Evolutionary conservation across 1,140 invertebrate species (phyloP).

Genomic region (Megathymus violae): DNA sequence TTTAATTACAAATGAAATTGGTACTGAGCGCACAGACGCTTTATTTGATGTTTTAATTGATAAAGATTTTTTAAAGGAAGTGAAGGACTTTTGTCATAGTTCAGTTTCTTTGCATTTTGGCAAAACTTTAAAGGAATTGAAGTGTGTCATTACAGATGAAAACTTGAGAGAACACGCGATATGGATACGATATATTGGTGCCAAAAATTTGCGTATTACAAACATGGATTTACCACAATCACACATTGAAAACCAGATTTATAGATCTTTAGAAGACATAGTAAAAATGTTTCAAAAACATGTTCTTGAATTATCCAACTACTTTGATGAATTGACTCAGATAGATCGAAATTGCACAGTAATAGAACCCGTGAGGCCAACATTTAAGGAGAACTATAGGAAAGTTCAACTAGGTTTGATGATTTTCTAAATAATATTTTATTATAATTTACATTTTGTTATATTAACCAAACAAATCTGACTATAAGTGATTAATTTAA

Average conservation of each 20-base stretch:
- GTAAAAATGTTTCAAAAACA: constrained; percentile 48
- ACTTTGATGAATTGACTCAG: constrained; percentile 61
- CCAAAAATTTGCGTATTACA: constrained; percentile 51
- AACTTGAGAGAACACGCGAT: constrained; percentile 52
- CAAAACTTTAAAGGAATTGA: constrained; percentile 58
- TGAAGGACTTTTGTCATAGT: constrained; percentile 36
- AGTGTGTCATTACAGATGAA: constrained; percentile 53
- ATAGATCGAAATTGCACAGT: constrained; percentile 62
- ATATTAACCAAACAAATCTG: too few relatives aligned
- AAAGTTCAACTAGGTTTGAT: constrained; percentile 60
- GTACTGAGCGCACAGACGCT: not conserved
- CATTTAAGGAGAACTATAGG: constrained; percentile 65
- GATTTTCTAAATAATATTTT: not conserved
- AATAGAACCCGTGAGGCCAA: constrained; percentile 58
- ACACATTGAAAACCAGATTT: constrained; percentile 52
- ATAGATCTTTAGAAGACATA: constrained; percentile 53
- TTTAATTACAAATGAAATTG: constrained; percentile 14
- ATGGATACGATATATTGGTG: constrained; percentile 50
- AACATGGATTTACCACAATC: constrained; percentile 50
- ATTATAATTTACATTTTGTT: too few relatives aligned
- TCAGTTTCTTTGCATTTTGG: constrained; percentile 53
- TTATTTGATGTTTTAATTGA: constrained; percentile 37
- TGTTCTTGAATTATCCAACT: constrained; percentile 48
- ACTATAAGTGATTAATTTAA: too few relatives aligned
- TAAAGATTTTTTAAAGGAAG: constrained; percentile 54